These are phyloP conservation scores for Sardinella longiceps DNA, from an alignment of 2,797 vertebrate genomes.

Conservation along the genomic window DNA sequence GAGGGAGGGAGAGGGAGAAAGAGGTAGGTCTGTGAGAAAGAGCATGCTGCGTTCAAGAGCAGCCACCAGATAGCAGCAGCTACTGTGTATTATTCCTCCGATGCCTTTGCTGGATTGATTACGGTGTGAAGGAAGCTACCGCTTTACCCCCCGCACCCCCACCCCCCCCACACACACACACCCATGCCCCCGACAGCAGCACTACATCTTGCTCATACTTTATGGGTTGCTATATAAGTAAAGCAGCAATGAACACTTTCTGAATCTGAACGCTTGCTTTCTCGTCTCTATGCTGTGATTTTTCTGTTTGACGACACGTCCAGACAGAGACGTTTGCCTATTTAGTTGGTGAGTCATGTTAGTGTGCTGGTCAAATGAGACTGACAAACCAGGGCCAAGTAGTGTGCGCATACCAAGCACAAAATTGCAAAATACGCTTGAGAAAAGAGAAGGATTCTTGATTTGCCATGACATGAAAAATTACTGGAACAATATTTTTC, in stretches of 20 bases:
- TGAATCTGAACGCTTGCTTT: not conserved
- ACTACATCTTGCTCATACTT: not conserved
- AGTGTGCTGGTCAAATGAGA: not conserved
- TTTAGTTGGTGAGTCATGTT: no score
- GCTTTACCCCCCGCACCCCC: not conserved
- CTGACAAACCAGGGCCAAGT: not conserved
- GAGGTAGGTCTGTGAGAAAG: not conserved
- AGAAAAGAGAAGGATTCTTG: not conserved
- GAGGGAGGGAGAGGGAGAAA: not conserved
- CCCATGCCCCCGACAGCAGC: not conserved
- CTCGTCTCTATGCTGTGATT: not conserved
- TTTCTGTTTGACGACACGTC: not conserved
- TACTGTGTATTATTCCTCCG: slow-evolving; percentile 35
- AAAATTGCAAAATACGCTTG: not conserved
- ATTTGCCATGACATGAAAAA: not conserved
- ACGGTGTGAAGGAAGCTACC: slow-evolving; percentile 17
- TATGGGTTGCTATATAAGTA: not conserved
- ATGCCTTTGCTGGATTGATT: not conserved
- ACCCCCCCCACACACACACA: no score
- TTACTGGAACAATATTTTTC: not conserved
- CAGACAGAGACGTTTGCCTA: not conserved
- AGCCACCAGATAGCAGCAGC: slow-evolving; percentile 58
- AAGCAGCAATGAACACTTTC: not conserved
- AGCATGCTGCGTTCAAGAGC: slow-evolving; percentile 36
- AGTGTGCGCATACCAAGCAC: not conserved